Evolutionary conservation across 2,113 vertebrate genomes (phyloP), one percentile per base, ranked within the genome.

Genomic region (Isurus oxyrinchus): DNA sequence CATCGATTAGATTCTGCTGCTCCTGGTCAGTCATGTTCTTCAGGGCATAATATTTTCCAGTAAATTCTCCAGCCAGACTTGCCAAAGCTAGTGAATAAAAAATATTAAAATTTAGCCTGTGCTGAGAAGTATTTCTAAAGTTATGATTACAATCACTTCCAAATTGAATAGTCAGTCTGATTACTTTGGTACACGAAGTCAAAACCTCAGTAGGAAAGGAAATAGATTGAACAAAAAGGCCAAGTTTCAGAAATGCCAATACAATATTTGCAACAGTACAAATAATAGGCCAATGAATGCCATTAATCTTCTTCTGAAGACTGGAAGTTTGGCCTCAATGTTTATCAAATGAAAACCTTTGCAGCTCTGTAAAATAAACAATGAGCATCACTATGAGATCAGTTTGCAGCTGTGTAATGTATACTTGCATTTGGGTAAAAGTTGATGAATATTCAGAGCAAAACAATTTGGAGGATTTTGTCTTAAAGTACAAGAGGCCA

Each of bases 1-100:
- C 99, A 61, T 99, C 99, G 79, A 99, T 99, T 96, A 99, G 98
- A 98, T 99, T 99, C 98, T 99, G 99, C 97, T 99, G 99, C 97
- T 99, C 99, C 0, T 98, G 98, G 0, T 99, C 99, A 0, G 98
- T 98, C 99, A 99, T 99, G 98, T 98, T 98, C 97, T 99, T 99
- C 97, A 99, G 97, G 84, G 99, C 98, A 96, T 99, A 99, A 97
- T 99, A 99, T 95, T 98, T 99, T 63, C 99, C 99, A 96, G 99
- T 98, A 97, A 99, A 98, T 97, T 99, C 99, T 91, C 99, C 99
- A 3, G 97, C 97, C 97, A 99, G 97, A n/a, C 97, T 97, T 96
- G 87, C 97, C 96, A 98, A 97, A 96, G 97, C 98, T 98, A 96
- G 72, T 53, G 57, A 94, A 72, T 67, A 55, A 95, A 3, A 13